Conservation (phyloP, 2,113 vertebrate species). For the Chrysemys picta region DNA sequence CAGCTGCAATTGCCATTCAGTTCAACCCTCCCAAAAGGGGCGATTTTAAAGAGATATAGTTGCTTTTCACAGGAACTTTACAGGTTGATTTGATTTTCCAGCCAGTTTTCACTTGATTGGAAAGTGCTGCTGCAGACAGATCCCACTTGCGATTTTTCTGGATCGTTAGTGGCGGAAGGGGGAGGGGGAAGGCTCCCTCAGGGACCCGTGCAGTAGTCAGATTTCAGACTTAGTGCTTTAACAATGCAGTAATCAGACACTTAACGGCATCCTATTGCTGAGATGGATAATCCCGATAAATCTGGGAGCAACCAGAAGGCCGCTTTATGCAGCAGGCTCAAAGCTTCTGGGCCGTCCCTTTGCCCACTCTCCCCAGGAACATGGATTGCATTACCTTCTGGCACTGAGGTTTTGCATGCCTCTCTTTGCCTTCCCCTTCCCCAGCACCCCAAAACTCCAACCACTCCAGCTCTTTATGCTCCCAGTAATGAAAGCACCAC, state of each 20-base stretch:
- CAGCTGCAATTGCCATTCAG: conserved; percentile 62
- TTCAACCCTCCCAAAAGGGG: conserved; percentile 39
- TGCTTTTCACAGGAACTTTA: conserved; percentile 64
- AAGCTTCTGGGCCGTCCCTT: not conserved
- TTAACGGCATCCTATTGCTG: conserved; percentile 20
- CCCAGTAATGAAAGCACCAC: not conserved
- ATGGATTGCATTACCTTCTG: not conserved
- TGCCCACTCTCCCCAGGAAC: not conserved
- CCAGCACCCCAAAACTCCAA: not conserved
- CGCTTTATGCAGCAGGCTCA: conserved; percentile 12
- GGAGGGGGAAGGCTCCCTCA: not conserved
- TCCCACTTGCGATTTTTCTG: conserved; percentile 44
- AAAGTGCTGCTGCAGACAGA: conserved; percentile 48
- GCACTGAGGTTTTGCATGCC: fast-evolving
- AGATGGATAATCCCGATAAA: conserved; percentile 55
- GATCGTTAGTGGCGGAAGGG: conserved; percentile 25
- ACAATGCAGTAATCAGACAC: conserved; percentile 57
- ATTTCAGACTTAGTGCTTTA: conserved; percentile 66
- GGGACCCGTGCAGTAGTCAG: conserved; percentile 12
- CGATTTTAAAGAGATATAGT: conserved; percentile 66
- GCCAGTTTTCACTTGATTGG: conserved; percentile 67
- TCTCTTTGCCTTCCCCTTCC: not conserved
- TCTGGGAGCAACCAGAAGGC: not conserved
- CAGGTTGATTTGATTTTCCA: conserved; percentile 57
- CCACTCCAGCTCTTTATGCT: not conserved